These are phyloP conservation scores for Ptychodera flava DNA, from an alignment of 35 echinoderm and acorn worm genomes.

Conservation along the genomic window DNA sequence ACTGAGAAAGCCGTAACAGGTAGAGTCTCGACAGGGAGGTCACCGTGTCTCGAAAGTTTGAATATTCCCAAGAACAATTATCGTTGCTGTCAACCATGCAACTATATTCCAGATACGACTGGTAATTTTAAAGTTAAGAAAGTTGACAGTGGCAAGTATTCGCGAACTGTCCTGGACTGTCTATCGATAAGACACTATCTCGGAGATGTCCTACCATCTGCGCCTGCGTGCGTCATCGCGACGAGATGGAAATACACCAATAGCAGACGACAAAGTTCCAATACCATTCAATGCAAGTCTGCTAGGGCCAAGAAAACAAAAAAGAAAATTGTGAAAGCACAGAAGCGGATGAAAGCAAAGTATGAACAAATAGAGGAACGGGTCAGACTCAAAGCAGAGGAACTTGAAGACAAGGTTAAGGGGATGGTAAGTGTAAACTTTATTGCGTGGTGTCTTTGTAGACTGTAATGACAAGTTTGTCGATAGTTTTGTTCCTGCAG, in stretches of 20 bases:
- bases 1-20: too few species aligned
- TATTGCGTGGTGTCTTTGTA: too few species aligned
- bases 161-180: too few species aligned
- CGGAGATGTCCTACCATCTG: neutral
- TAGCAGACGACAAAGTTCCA: neutral
- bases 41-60: too few species aligned
- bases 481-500: too few species aligned
- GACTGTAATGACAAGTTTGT: too few species aligned
- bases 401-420: constrained; percentile 49
- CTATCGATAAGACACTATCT: neutral
- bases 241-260: neutral
- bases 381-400: constrained; percentile 12
- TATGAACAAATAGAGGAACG: neutral
- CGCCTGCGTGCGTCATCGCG: neutral
- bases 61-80: too few species aligned
- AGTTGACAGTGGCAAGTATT: too few species aligned
- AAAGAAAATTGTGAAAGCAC: constrained; percentile 1
- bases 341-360: neutral
- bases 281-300: neutral
- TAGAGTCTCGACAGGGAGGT: too few species aligned
- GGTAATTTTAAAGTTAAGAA: too few species aligned
- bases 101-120: too few species aligned
- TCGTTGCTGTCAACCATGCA: too few species aligned
- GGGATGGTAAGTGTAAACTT: constrained; percentile 35
- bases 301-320: neutral